Percentiles rank a stretch among this genome's conserved stretches.
Evolutionary conservation across 2,113 vertebrate genomes (phyloP).

Genomic region (Alosa alosa): DNA sequence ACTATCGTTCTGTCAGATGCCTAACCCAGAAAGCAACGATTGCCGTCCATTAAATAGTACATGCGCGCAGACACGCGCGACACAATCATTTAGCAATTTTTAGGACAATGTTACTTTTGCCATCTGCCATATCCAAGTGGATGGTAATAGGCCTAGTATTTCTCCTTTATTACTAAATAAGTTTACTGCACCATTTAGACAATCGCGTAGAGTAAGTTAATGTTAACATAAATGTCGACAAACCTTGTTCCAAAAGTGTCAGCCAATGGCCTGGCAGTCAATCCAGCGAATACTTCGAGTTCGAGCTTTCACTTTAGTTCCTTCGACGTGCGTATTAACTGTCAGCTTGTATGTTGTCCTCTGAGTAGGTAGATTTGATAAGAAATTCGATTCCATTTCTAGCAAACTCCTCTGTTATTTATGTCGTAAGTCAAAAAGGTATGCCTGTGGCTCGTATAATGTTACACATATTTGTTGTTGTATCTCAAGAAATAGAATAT

Average conservation of each 20-base stretch:
- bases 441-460: constrained; percentile 17
- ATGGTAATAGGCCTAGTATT: too few relatives aligned
- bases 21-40: not conserved
- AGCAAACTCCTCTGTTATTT: not conserved
- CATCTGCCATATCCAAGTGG: too few relatives aligned
- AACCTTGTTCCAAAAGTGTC: constrained; percentile 14
- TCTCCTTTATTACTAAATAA: too few relatives aligned
- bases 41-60: too few relatives aligned
- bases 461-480: not conserved
- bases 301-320: not conserved
- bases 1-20: not conserved
- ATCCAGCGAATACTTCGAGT: constrained; percentile 37
- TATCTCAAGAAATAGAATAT: not conserved
- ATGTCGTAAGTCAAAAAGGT: constrained; percentile 15
- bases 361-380: not conserved
- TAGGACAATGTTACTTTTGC: too few relatives aligned
- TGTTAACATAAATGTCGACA: not conserved
- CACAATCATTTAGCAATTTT: too few relatives aligned
- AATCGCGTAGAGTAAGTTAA: not conserved
- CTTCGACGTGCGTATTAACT: not conserved
- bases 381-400: constrained; percentile 16
- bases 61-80: too few relatives aligned
- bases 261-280: constrained; percentile 46
- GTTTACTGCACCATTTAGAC: not conserved
- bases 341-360: constrained; percentile 2